Base-by-base conservation (phyloP, 2,113 vertebrate genomes). In the Oncorhynchus mykiss region DNA sequence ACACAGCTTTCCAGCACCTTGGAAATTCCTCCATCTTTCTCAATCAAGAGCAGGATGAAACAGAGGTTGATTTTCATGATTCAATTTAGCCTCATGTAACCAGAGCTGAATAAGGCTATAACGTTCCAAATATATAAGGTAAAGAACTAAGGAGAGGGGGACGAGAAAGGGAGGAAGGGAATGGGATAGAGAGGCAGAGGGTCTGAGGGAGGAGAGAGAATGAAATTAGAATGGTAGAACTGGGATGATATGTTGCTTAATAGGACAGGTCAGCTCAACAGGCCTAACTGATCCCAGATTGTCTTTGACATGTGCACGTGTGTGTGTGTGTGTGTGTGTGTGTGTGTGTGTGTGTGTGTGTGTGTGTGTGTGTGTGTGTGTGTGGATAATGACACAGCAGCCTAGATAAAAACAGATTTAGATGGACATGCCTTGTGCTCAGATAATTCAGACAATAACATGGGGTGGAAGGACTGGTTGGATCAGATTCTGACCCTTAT, bases 51-150 rank as follows among this genome's bases (percentile, higher is more conserved):
- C 73, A 82, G 80, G 86, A 86, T 88, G 84, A 87, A 82, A 86
- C 90, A 79, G 29, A 83, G 86, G 87, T 91, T 91, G 89, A 91
- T 88, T 91, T 90, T 92, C 81, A 74, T 93, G 88, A 93, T 92
- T 91, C 80, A 87, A 91, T 93, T 93, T 91, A 88, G 88, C 82
- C 74, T 78, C 2, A 31, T 90, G 90, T 92, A 94, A 92, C 85
- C 62, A 80, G 87, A 91, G 75, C 82, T 79, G 6, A 8, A 18
- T 79, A 4, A 8, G 18, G 62, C 83, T 71, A 31, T 13, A n/a
- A 65, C 6, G 67, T 76, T 73, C 20, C 60, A 39, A 31, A 13
- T 60, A 54, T 39, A 57, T 16, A 34, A 20, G 25, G 27, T 22
- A 8, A 14, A 67, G 49, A 39, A 67, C 16, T 27, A 72, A 25